Evolutionary conservation across 2,888 invertebrate species (phyloP).

Genomic region (Eupeodes latifasciatus): DNA sequence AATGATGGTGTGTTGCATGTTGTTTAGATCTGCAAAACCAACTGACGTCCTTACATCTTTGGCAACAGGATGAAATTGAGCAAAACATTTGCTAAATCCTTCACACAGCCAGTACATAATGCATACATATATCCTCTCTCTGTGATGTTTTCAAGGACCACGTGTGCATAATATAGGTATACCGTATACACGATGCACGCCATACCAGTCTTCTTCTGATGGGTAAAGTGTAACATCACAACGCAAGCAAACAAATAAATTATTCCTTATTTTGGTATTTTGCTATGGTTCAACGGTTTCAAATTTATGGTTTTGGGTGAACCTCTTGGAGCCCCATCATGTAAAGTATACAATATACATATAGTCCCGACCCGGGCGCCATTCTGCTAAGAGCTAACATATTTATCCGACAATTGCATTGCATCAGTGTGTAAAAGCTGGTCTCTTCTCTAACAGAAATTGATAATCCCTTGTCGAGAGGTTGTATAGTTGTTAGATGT

Average conservation of each 20-base stretch:
- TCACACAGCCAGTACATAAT: slow-evolving; percentile 30
- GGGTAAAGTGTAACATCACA: neutral
- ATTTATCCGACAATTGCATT: slow-evolving; percentile 71
- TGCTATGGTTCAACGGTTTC: slow-evolving; percentile 70
- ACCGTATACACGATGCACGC: neutral
- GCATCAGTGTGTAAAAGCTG: slow-evolving; percentile 26
- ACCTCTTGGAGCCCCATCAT: slow-evolving; percentile 8
- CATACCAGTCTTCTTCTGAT: neutral
- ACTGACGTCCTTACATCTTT: slow-evolving; percentile 51
- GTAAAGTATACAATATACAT: too few relatives aligned
- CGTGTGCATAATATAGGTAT: slow-evolving; percentile 13
- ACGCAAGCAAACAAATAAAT: slow-evolving; percentile 71
- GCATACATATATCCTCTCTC: neutral
- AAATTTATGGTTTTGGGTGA: slow-evolving; percentile 67
- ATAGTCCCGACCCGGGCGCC: slow-evolving; percentile 18
- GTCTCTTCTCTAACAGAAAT: slow-evolving; percentile 58
- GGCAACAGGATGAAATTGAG: slow-evolving; percentile 63
- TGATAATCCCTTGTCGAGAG: slow-evolving; percentile 48
- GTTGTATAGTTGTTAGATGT: neutral
- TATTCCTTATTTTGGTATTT: slow-evolving; percentile 74
- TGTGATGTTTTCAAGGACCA: neutral
- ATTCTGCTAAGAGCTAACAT: slow-evolving; percentile 58
- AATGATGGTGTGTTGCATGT: slow-evolving; percentile 4
- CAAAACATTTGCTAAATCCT: slow-evolving; percentile 66
- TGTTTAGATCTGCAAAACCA: slow-evolving; percentile 3